Conservation (phyloP, 2,113 vertebrate genomes). For the Pedionomus torquatus region DNA sequence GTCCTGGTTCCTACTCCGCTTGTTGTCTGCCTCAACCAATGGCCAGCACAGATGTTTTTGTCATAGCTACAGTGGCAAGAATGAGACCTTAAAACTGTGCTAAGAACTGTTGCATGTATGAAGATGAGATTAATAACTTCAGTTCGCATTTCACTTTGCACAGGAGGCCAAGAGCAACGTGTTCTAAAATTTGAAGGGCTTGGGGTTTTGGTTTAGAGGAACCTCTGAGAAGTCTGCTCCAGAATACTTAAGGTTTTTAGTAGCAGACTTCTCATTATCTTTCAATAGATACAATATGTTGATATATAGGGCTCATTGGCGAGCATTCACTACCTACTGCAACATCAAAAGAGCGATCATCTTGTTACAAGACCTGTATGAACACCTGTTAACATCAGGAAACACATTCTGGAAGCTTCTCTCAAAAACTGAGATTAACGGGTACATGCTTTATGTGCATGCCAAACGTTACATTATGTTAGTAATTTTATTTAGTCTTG, state of each 20-base stretch:
- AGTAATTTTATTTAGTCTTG: not conserved
- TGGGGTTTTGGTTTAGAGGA: fast-evolving
- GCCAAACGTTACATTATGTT: not conserved
- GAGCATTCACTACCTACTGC: not conserved
- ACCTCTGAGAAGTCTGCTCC: not conserved
- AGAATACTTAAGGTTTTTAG: not conserved
- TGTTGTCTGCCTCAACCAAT: fast-evolving
- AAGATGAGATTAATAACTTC: not conserved
- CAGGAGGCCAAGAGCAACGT: not conserved
- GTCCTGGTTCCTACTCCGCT: not conserved
- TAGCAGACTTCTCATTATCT: not conserved
- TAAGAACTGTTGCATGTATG: not conserved
- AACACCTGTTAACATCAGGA: not conserved
- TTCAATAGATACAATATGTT: not conserved
- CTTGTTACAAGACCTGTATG: not conserved
- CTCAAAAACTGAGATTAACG: not conserved
- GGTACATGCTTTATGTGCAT: not conserved
- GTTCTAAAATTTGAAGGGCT: not conserved
- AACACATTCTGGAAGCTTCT: not conserved
- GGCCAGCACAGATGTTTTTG: not conserved
- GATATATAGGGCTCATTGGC: not conserved
- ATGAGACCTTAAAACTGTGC: not conserved
- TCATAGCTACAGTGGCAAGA: not conserved
- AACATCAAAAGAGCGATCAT: not conserved
- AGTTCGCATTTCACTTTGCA: not conserved